Base-by-base conservation (phyloP, 2,888 invertebrate species). In the Lasioglossum vierecki region DNA sequence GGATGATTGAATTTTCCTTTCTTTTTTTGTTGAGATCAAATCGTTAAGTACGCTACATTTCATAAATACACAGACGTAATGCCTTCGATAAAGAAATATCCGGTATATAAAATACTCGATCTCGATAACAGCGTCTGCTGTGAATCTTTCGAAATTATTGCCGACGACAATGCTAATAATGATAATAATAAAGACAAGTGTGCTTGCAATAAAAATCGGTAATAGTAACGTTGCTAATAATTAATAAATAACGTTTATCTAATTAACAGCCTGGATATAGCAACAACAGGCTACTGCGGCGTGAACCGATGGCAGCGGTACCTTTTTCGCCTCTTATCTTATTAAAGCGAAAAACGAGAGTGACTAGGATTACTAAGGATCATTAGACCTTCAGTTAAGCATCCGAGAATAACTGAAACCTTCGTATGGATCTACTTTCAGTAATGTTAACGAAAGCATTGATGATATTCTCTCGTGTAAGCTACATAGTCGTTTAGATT, bases 341-440 rank as follows among this genome's bases (percentile, higher is more conserved):
- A 90, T 39, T 77, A 73, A 87, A 86, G 76, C 71, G 82, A 77
- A 83, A 88, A 80, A 83, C 57, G 79, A 76, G 57, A 75, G 76
- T 89, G 90, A 90, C 90, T 90, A 90, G 90, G 88, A 84, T 86
- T 84, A 83, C 76, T 80, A 79, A 83, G 77, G 79, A 87, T 81
- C 79, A 70, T 84, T 82, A 60, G 70, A 81, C 60, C 68, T 79
- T 75, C 66, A 68, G 39, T 75, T 72, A 75, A 72, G 57, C 70
- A 78, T 66, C n/a, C 60, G 66, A 63, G 80, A 74, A 77, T 46
- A 49, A 77, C 60, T 77, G n/a, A 8, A 76, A 76, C n/a, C 71
- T 53, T 53, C 46, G 53, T 63, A 71, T n/a, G 18, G 3, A 75
- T 44, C 41, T 49, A 79, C 6, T 70, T 74, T 39, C 53, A 72